Conservation (phyloP, 2,113 vertebrate genomes). For the Madoqua kirkii region DNA sequence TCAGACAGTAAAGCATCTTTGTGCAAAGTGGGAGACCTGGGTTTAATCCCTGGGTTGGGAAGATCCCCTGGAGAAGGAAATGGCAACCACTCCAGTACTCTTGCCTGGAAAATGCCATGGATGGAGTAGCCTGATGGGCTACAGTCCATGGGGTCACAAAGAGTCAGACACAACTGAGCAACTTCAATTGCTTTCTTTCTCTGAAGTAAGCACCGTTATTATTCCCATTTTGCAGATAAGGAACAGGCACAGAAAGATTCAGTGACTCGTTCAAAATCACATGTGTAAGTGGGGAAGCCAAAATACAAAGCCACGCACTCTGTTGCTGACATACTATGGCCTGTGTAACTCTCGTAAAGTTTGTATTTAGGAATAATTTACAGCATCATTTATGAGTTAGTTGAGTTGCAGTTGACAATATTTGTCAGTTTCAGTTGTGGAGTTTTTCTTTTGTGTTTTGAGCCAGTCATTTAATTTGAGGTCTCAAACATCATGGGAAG, state of each 20-base stretch:
- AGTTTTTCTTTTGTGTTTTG: neutral
- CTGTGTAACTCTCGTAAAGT: neutral
- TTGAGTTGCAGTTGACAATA: neutral
- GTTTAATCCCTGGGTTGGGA: neutral
- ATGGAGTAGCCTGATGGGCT: neutral
- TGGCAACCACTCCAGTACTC: neutral
- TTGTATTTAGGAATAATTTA: neutral
- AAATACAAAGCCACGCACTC: neutral
- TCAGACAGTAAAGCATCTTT: neutral
- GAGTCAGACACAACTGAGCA: neutral
- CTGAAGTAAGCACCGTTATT: neutral
- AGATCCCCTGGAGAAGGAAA: neutral
- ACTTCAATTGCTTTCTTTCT: neutral
- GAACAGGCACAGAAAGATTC: neutral
- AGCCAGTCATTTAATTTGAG: neutral
- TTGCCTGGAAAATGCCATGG: neutral
- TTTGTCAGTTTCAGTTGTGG: neutral
- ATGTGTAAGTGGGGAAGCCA: neutral
- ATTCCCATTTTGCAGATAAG: neutral
- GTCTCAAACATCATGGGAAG: neutral
- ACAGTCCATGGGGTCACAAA: neutral
- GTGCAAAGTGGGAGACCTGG: accelerated
- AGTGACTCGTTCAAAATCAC: neutral
- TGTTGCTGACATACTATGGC: neutral
- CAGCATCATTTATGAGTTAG: neutral